Evolutionary conservation across 2,888 invertebrate species (phyloP).

Genomic region (Lepidonotus clava): DNA sequence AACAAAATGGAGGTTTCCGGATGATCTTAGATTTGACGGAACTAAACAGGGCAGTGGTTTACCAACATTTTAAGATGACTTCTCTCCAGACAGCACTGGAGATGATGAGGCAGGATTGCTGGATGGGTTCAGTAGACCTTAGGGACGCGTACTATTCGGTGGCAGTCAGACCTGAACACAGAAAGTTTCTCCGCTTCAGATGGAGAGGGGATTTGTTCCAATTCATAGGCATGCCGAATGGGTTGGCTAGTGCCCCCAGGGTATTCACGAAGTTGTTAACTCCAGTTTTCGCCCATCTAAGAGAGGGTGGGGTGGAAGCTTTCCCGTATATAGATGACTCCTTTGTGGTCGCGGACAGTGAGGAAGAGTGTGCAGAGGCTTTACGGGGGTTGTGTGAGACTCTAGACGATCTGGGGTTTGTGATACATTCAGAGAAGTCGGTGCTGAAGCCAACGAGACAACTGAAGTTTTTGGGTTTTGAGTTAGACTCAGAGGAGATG

Average conservation of each 20-base stretch:
- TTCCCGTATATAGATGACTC: slow-evolving; percentile 11
- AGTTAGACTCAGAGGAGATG: neutral
- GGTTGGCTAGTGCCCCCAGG: neutral
- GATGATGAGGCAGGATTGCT: neutral
- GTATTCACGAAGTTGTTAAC: neutral
- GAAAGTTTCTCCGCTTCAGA: neutral
- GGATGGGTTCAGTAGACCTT: neutral
- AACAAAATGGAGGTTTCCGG: neutral
- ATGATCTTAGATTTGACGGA: neutral
- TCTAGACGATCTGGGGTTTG: neutral
- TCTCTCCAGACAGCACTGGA: neutral
- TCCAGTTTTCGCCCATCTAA: neutral
- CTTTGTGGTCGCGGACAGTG: neutral
- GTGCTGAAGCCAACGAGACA: neutral
- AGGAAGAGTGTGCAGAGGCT: neutral
- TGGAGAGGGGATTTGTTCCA: neutral
- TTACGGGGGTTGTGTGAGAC: neutral
- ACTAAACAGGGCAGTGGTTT: neutral
- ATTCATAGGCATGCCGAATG: slow-evolving; percentile 3
- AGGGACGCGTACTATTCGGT: neutral
- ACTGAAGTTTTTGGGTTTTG: neutral
- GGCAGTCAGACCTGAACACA: neutral
- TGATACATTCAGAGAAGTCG: neutral
- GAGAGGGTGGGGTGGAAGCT: neutral
- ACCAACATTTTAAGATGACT: slow-evolving; percentile 20